Percentiles rank a stretch among this genome's conserved stretches.
phyloP scores from a whole-genome alignment of 2,888 invertebrate genomes.

The Xanthia icteritia region DNA sequence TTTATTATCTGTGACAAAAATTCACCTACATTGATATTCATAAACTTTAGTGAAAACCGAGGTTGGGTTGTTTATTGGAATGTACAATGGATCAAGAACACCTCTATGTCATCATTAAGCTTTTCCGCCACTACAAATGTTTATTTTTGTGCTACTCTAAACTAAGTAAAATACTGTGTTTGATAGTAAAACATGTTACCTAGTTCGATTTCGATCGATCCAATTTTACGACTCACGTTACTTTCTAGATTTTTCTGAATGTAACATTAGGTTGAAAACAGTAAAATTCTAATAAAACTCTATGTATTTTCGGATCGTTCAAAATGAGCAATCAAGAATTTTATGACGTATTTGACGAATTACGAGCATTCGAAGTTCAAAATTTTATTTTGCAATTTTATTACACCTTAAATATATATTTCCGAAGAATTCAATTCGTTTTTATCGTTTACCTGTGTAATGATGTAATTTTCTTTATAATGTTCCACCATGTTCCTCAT shows the following conservation, averaged over 20 bases:
- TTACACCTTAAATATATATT: slow-evolving; percentile 29
- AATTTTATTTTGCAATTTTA: slow-evolving; percentile 36
- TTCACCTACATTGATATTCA: too few species aligned
- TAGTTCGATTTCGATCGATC: slow-evolving; percentile 6
- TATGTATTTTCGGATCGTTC: slow-evolving; percentile 36
- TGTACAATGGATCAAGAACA: too few species aligned
- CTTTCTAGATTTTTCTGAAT: slow-evolving; percentile 12
- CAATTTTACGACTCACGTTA: slow-evolving; percentile 19
- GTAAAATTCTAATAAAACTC: slow-evolving; percentile 47
- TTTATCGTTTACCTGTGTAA: slow-evolving; percentile 27
- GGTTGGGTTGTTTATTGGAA: too few species aligned
- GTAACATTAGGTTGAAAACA: slow-evolving; percentile 13
- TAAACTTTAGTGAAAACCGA: too few species aligned
- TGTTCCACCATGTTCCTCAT: background rate
- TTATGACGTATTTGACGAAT: slow-evolving; percentile 41
- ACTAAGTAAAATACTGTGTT: background rate
- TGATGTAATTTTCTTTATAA: slow-evolving; percentile 12
- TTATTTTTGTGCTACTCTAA: background rate
- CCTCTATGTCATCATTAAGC: too few species aligned
- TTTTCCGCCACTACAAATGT: background rate
- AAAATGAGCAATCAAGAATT: slow-evolving; percentile 44
- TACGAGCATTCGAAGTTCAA: slow-evolving; percentile 42
- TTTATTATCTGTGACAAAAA: too few species aligned
- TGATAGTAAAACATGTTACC: background rate
- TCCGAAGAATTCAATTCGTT: slow-evolving; percentile 23